Base-by-base conservation (phyloP, 2,113 vertebrate genomes). In the Amblyopsis rosae region DNA sequence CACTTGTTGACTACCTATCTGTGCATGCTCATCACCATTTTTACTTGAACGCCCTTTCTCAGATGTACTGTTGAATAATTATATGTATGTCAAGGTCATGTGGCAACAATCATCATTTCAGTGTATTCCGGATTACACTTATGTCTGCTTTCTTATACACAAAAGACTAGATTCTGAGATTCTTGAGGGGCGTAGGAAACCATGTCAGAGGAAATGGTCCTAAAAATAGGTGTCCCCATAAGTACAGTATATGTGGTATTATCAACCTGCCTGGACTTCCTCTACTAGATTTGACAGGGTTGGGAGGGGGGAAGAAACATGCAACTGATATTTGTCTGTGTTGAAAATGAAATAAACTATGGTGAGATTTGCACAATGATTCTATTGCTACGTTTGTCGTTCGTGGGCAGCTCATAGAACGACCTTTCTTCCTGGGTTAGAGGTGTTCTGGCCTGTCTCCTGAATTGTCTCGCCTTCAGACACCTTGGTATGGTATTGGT, bases 11-110 rank as follows among this genome's bases (percentile, higher is more conserved):
- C 87, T 92, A 92, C 89, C 88, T 92, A 89, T 87, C 86, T 90
- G 91, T 92, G 91, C 88, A 90, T 92, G 90, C 86, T 87, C 87
- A 79, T 87, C 85, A 88, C 87, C 88, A 89, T 89, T 88, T 89
- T 86, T 83, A 90, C 87, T 87, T 86, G 84, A 89, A 87, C 75
- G 84, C 84, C 82, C 83, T 90, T 89, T 90, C 83, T 91, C 86
- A 88, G 84, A 87, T 59, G 79, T 90, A 84, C 83, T 89, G 89
- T 89, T 84, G 67, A 87, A 88, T 88, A 87, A 84, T 64, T 50
- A 79, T 88, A 88, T 88, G 87, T 90, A 91, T 85, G 89, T 91
- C 81, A 84, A 73, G 83, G 84, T 90, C 81, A 76, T 85, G 86
- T 92, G 84, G 89, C 84, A 88, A 76, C 82, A 89, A 87, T 86